These are phyloP conservation scores for Dinothrombium tinctorium DNA, from an alignment of 1,140 invertebrate genomes.

Conservation along the genomic window DNA sequence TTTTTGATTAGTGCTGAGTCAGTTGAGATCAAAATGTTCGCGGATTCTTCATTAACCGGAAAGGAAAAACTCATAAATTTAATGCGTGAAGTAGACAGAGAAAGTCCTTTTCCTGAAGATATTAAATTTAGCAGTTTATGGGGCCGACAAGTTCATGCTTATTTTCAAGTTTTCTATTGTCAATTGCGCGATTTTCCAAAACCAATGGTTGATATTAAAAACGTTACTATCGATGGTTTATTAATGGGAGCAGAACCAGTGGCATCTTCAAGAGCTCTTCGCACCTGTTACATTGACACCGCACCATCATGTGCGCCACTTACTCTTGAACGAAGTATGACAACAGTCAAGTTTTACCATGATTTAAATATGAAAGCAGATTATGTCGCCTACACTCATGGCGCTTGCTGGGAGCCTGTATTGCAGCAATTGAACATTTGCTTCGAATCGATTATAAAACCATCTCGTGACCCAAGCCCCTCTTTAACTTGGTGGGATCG, in stretches of 20 bases:
- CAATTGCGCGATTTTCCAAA: conserved; percentile 88
- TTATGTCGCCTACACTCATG: conserved; percentile 27
- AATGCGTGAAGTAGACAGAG: conserved; percentile 51
- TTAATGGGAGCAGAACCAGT: conserved; percentile 68
- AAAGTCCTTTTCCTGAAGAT: conserved; percentile 69
- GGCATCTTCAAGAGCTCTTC: conserved; percentile 42
- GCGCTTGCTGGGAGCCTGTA: conserved; percentile 94
- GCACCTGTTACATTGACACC: conserved; percentile 25
- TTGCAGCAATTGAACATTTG: conserved; percentile 45
- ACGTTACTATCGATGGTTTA: conserved; percentile 63
- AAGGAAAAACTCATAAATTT: conserved; percentile 43
- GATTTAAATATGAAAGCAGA: conserved; percentile 48
- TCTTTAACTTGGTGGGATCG: conserved; percentile 95
- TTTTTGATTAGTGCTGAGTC: conserved; percentile 55
- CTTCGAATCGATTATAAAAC: conserved; percentile 44
- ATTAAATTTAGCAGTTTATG: conserved; percentile 75
- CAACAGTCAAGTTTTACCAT: conserved; percentile 86
- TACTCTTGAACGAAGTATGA: conserved; percentile 46
- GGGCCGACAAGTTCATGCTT: conserved; percentile 58
- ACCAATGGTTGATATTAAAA: conserved; percentile 54
- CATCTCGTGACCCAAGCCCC: conserved; percentile 74
- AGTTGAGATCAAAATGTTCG: conserved; percentile 53
- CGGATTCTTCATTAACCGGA: conserved; percentile 61
- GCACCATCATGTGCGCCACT: conserved; percentile 25
- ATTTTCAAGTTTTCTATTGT: conserved; percentile 58